Evolutionary conservation across 2,113 vertebrate species (phyloP).

Genomic region (Triplophysa tibetana): DNA sequence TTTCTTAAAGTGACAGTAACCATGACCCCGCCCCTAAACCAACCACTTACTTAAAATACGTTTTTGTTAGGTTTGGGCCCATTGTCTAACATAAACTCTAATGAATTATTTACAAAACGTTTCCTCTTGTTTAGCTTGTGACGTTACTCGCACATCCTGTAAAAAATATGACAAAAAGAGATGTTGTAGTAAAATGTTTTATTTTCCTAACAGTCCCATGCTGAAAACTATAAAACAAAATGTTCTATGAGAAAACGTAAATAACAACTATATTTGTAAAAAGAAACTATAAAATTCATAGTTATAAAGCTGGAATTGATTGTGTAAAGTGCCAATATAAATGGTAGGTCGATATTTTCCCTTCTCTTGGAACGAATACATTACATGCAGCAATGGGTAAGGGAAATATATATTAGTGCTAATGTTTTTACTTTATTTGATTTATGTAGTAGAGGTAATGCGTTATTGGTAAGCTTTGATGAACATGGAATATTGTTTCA

Average conservation of each 20-base stretch:
- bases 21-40: neutral
- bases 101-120: no score
- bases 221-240: slow-evolving; percentile 9
- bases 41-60: no score
- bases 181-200: neutral
- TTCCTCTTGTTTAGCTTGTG: no score
- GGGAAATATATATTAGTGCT: neutral
- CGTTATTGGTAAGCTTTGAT: neutral
- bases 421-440: neutral
- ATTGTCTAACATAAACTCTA: no score
- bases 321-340: neutral
- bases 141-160: no score
- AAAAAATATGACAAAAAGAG: neutral
- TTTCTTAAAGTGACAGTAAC: slow-evolving; percentile 40
- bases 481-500: neutral
- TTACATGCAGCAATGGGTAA: slow-evolving; percentile 5
- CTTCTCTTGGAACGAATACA: slow-evolving; percentile 1
- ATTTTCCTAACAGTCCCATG: neutral
- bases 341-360: neutral
- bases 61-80: no score
- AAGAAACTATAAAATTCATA: neutral
- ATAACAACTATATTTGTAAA: neutral
- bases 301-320: neutral
- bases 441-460: neutral
- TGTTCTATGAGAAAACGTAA: neutral